phyloP scores from a whole-genome alignment of 2,113 vertebrate species.

The Scomber scombrus region DNA sequence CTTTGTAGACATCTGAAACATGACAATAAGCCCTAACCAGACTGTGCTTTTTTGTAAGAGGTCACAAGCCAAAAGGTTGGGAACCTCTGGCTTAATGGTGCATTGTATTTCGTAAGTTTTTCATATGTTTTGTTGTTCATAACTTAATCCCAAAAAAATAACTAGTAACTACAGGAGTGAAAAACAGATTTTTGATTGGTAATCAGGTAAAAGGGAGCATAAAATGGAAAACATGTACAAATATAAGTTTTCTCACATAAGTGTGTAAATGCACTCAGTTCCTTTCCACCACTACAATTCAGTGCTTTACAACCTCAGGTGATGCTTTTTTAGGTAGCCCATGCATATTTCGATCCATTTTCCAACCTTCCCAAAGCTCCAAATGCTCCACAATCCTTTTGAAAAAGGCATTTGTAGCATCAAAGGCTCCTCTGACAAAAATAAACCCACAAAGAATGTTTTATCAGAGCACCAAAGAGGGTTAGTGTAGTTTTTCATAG shows the following conservation, averaged over 20 bases:
- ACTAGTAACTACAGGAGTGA: not conserved
- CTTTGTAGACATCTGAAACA: too few species aligned
- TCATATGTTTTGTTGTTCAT: not conserved
- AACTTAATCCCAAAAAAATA: not conserved
- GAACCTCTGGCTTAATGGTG: too few species aligned
- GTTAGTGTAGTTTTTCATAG: constrained; percentile 85
- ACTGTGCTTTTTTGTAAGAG: too few species aligned
- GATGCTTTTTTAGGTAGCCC: constrained; percentile 1
- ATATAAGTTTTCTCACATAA: too few species aligned
- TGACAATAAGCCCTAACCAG: too few species aligned
- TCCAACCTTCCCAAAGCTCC: constrained; percentile 23
- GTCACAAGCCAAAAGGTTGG: too few species aligned
- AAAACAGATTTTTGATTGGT: not conserved
- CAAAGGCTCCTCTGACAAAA: constrained; percentile 67
- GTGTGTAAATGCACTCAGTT: not conserved
- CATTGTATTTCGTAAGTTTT: not conserved
- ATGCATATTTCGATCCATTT: constrained; percentile 36
- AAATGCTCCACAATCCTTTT: constrained; percentile 44
- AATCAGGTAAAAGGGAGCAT: not conserved
- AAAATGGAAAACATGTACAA: not conserved
- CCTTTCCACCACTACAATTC: not conserved
- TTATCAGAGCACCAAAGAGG: constrained; percentile 77
- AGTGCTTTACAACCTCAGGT: not conserved
- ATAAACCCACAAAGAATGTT: constrained; percentile 76
- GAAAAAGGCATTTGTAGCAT: constrained; percentile 60